A percentile compares a stretch with the other conserved stretches of the same genome.
Conservation (phyloP, 1,140 invertebrate genomes). For the Phthorimaea operculella region DNA sequence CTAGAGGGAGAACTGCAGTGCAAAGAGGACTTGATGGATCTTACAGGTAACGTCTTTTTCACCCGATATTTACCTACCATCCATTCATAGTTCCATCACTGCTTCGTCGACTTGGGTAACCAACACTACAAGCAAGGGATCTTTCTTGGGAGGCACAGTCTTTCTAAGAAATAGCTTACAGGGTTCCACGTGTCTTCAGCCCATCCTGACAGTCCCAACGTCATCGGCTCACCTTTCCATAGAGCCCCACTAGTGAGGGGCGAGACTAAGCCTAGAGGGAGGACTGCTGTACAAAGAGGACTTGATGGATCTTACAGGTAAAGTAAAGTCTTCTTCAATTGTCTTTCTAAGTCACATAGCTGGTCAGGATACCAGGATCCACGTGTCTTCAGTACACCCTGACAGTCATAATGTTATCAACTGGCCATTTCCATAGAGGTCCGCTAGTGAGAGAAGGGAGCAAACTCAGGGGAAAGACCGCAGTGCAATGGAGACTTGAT, state of each 20-base stretch:
- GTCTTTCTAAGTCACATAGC: too few species aligned
- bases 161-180: too few species aligned
- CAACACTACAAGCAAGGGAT: too few species aligned
- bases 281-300: constrained; percentile 71
- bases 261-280: constrained; percentile 67
- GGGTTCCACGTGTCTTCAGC: constrained; percentile 78
- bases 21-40: constrained; percentile 72
- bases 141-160: too few species aligned
- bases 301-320: constrained; percentile 74
- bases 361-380: constrained; percentile 76
- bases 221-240: constrained; percentile 69
- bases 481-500: constrained; percentile 71
- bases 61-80: too few species aligned
- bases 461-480: constrained; percentile 68
- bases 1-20: constrained; percentile 71
- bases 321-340: too few species aligned
- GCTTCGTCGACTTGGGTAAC: too few species aligned
- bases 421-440: constrained; percentile 66
- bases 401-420: constrained; percentile 70
- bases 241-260: constrained; percentile 64
- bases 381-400: constrained; percentile 75
- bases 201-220: constrained; percentile 71
- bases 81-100: too few species aligned
- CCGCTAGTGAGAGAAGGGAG: constrained; percentile 65
- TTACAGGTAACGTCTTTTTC: too few species aligned